Evolutionary conservation across 1,140 invertebrate genomes (phyloP).

Genomic region (Drosophila erecta): DNA sequence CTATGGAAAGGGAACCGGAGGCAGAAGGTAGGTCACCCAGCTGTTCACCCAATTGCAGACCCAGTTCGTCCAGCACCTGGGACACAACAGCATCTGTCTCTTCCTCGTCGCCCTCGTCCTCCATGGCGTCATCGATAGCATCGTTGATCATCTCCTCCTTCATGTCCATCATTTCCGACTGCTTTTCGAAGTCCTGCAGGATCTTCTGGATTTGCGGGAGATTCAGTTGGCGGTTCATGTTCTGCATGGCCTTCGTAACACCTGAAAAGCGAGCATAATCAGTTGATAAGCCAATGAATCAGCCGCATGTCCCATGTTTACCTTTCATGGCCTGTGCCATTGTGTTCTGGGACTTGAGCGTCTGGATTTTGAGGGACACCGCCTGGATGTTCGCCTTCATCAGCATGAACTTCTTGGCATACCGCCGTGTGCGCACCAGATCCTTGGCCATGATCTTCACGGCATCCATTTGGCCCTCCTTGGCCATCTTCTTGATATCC

Average conservation of each 20-base stretch:
- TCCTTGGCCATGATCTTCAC: conserved; percentile 99
- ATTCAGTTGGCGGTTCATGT: conserved; percentile 99
- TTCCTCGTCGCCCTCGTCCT: conserved; percentile 98
- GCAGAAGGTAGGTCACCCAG: conserved; percentile 92
- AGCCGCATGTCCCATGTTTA: conserved; percentile 12
- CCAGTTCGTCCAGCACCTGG: conserved; percentile 98
- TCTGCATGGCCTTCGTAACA: conserved; percentile 98
- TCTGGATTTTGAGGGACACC: conserved; percentile 99
- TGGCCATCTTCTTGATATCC: conserved; percentile 99
- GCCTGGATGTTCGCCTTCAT: conserved; percentile 99
- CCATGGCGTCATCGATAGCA: conserved; percentile 99
- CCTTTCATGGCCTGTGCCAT: conserved; percentile 99
- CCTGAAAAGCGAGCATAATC: conserved; percentile 78
- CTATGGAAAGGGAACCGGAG: conserved; percentile 75
- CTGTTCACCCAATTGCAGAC: conserved; percentile 96
- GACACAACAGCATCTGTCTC: conserved; percentile 97
- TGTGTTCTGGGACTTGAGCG: conserved; percentile 98
- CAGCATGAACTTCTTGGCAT: conserved; percentile 99
- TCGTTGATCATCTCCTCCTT: conserved; percentile 99
- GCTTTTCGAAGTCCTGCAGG: conserved; percentile 99
- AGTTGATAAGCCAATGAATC: conserved; percentile 16
- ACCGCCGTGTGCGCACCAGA: conserved; percentile 97
- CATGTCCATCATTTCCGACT: conserved; percentile 99
- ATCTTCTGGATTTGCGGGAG: conserved; percentile 99
- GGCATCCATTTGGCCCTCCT: conserved; percentile 99